These are phyloP conservation scores for Germaria angustata DNA, from an alignment of 2,888 invertebrate species.

Conservation along the genomic window DNA sequence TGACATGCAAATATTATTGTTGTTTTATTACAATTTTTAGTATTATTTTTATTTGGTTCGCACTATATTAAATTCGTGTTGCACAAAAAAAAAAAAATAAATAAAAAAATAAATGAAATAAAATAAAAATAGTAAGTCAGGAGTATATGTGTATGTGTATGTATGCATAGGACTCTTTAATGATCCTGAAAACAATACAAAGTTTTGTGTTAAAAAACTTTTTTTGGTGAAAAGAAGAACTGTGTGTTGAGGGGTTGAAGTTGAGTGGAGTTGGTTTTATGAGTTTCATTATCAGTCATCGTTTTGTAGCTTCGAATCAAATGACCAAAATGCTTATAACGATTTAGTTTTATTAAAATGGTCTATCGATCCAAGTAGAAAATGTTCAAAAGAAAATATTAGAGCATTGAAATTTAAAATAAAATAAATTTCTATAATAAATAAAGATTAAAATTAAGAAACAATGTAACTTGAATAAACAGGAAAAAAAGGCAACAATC, in stretches of 20 bases:
- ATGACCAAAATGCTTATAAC: not conserved
- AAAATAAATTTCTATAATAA: too few species aligned
- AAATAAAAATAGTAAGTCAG: not conserved
- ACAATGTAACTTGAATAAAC: too few species aligned
- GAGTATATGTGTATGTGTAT: too few species aligned
- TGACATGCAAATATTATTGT: slow-evolving; percentile 51
- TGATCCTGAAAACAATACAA: too few species aligned
- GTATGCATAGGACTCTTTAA: too few species aligned
- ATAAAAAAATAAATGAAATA: slow-evolving; percentile 25
- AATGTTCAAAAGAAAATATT: too few species aligned
- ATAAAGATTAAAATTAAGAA: too few species aligned
- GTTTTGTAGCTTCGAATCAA: not conserved
- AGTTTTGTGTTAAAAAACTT: too few species aligned
- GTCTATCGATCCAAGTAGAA: not conserved
- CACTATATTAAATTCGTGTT: slow-evolving; percentile 7
- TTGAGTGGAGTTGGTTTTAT: not conserved
- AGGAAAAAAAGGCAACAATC: too few species aligned
- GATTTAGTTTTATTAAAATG: not conserved
- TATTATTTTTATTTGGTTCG: slow-evolving; percentile 35
- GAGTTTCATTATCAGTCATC: not conserved
- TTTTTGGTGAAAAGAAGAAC: too few species aligned
- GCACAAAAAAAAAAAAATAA: slow-evolving; percentile 25
- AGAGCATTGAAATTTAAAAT: too few species aligned
- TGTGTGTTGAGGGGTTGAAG: not conserved
- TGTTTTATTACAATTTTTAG: slow-evolving; percentile 57